These are phyloP conservation scores for Dicrurus megarhynchus DNA, from an alignment of 2,113 vertebrate species.

Conservation along the genomic window DNA sequence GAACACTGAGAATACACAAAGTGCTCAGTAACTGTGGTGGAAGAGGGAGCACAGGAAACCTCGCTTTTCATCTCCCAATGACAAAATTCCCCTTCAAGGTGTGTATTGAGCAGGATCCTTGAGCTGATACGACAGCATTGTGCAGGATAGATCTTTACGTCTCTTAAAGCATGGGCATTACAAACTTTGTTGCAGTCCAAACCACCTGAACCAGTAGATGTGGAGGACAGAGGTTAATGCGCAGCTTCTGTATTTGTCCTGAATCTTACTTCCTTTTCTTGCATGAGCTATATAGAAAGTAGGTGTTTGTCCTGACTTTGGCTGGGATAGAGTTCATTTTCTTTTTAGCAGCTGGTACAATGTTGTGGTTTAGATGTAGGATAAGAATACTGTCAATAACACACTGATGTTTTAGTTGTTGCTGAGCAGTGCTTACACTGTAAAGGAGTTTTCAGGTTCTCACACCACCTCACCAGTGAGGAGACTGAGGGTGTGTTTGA, in stretches of 20 bases:
- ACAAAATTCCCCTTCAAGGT: background rate
- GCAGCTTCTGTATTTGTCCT: background rate
- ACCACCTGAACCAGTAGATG: background rate
- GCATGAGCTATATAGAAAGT: background rate
- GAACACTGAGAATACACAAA: background rate
- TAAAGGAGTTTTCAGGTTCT: background rate
- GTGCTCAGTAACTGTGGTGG: background rate
- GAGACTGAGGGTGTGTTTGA: background rate
- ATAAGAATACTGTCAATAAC: background rate
- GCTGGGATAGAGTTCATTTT: background rate
- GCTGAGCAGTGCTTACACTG: background rate
- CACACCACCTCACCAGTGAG: background rate
- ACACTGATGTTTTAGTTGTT: background rate
- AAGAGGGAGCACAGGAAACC: background rate
- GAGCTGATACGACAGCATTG: background rate
- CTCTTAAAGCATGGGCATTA: background rate
- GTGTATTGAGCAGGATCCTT: background rate
- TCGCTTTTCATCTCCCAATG: background rate
- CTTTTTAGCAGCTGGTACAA: background rate
- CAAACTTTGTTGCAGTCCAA: background rate
- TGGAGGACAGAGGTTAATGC: background rate
- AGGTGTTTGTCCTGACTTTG: background rate
- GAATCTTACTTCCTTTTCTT: background rate
- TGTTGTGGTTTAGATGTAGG: background rate
- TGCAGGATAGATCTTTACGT: background rate